Base-by-base conservation (phyloP, 2,888 invertebrate genomes). In the Polyommatus icarus region DNA sequence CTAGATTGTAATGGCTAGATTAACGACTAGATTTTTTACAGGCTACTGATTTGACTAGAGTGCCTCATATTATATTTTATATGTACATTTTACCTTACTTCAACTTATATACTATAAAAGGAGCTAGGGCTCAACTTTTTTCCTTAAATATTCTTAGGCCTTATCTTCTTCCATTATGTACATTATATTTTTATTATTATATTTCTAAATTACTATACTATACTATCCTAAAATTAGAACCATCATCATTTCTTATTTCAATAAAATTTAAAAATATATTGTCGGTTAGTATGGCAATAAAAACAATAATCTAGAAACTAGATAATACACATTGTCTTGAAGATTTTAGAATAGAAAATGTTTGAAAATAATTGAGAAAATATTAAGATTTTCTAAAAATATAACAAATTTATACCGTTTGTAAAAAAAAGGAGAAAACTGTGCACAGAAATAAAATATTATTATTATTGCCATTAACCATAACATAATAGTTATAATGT, bases 41-140 rank as follows among this genome's bases (percentile, higher is more conserved):
- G 7, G 61, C 82, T 82, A 82, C 80, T 7, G 57, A 15, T 78
- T 78, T 81, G 82, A 82, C 82, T 82, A 81, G 82, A 80, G 32
- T 76, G 32, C 7, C 75, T 75, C 40, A 24, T 76, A 5, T 61
- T 1, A 59, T 76, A 61, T 18, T 15, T 59, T 61, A 61, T 61
- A 46, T 76, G 40, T 73, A 72, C 59, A 77, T 18, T 32, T 54
- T 6, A 32, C 29, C 24, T 75, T 18, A 75, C 29, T 15, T 73
- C 15, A 75, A 7, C 54, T 29, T 54, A 46, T 29, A 75, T 8
- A 54, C 12, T 73, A 73, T 73, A 40, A 73, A 73, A 73, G 73
- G 73, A 73, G 73, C 73, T 46, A 73, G 73, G 73, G 46, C 73
- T 73, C 73, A 73, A 73, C 73, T 73, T 73, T 73, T 40, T 46